phyloP scores from a whole-genome alignment of 30 jellyfish, hydroid and myxozoan species.

The Aurelia aurita region DNA sequence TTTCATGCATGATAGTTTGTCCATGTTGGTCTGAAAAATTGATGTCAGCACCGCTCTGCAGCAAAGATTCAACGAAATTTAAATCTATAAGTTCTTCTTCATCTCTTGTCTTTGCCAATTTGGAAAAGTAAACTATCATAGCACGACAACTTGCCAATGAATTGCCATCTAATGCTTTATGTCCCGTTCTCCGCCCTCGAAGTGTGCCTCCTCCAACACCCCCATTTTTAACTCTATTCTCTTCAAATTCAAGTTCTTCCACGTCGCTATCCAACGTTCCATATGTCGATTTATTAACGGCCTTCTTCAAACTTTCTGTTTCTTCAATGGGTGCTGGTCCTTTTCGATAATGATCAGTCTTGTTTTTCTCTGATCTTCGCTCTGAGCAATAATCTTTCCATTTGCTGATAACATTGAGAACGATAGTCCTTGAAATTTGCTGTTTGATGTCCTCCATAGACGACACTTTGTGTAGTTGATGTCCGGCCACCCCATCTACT shows the following conservation, averaged over 20 bases:
- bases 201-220: conserved; percentile 64
- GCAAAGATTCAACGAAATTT: conserved; percentile 91
- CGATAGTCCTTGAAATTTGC: conserved; percentile 72
- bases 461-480: not conserved
- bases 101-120: conserved; percentile 89
- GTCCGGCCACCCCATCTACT: too few species aligned
- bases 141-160: conserved; percentile 99
- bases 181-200: conserved; percentile 48
- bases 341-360: conserved; percentile 82
- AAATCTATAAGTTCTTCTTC: conserved; percentile 96
- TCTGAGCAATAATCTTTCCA: conserved; percentile 92
- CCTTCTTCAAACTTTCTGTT: conserved; percentile 85
- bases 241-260: conserved; percentile 98
- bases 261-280: conserved; percentile 98
- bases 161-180: conserved; percentile 65
- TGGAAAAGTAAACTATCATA: conserved; percentile 93
- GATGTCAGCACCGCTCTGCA: conserved; percentile 97
- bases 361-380: conserved; percentile 88
- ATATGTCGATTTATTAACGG: conserved; percentile 87
- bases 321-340: conserved; percentile 99
- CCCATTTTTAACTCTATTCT: conserved; percentile 56
- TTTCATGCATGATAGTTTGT: conserved; percentile 95
- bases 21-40: conserved; percentile 95
- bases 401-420: conserved; percentile 75
- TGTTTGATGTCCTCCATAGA: conserved; percentile 65